phyloP scores from a whole-genome alignment of 2,888 invertebrate genomes.

The Drosophila tanythrix region DNA sequence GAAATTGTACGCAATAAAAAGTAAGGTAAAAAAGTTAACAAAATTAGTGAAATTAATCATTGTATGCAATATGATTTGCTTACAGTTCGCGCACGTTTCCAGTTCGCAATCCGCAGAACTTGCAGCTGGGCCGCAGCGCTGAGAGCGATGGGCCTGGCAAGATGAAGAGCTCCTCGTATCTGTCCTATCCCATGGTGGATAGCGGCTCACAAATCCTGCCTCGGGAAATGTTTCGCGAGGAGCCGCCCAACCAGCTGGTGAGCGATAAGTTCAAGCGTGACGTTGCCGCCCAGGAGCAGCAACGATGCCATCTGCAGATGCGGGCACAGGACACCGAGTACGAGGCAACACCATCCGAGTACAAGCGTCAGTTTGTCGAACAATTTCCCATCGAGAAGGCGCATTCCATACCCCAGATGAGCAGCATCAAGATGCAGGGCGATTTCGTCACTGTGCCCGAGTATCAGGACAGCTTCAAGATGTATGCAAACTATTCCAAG shows the following conservation, averaged over 20 bases:
- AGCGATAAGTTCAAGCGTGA: slow-evolving; percentile 73
- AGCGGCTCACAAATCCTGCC: slow-evolving; percentile 81
- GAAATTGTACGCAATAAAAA: background rate
- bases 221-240: slow-evolving; percentile 77
- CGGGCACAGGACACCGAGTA: slow-evolving; percentile 64
- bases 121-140: slow-evolving; percentile 69
- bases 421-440: slow-evolving; percentile 83
- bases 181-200: slow-evolving; percentile 82
- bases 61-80: background rate
- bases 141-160: slow-evolving; percentile 38
- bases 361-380: slow-evolving; percentile 82
- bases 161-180: slow-evolving; percentile 81
- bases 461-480: slow-evolving; percentile 84
- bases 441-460: slow-evolving; percentile 83
- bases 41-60: background rate
- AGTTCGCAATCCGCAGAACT: slow-evolving; percentile 79
- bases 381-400: slow-evolving; percentile 83
- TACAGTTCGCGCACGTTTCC: slow-evolving; percentile 81
- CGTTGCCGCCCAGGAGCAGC: slow-evolving; percentile 70
- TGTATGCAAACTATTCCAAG: slow-evolving; percentile 84
- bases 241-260: slow-evolving; percentile 45
- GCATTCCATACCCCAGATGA: slow-evolving; percentile 84
- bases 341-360: slow-evolving; percentile 82
- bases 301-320: slow-evolving; percentile 75
- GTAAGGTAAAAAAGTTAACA: background rate